Conservation (phyloP, 2,888 invertebrate species). For the Erannis defoliaria region DNA sequence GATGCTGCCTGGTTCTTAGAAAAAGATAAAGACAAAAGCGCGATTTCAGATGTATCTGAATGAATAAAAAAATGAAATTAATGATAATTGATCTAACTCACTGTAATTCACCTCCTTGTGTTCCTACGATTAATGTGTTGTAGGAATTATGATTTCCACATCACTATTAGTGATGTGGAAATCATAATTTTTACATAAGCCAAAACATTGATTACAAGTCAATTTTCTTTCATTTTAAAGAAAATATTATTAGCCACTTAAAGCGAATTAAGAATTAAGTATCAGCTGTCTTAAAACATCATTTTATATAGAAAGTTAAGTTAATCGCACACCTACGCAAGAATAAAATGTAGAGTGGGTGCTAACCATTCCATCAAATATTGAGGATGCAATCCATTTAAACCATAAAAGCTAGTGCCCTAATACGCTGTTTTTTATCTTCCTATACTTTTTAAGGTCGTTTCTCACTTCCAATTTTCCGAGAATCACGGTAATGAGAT, state of each 20-base stretch:
- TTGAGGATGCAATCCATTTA: constrained; percentile 22
- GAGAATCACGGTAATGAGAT: constrained; percentile 82
- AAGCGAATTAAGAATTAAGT: not conserved
- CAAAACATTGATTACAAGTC: too few species aligned
- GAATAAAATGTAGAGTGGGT: constrained; percentile 31
- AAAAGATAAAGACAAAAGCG: not conserved
- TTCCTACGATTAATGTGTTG: too few species aligned
- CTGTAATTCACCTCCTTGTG: too few species aligned
- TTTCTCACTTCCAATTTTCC: constrained; percentile 84
- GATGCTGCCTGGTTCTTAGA: not conserved
- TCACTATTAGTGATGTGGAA: too few species aligned
- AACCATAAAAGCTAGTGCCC: constrained; percentile 27
- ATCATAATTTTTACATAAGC: too few species aligned
- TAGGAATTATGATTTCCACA: too few species aligned
- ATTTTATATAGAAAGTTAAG: constrained; percentile 6
- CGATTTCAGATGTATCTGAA: not conserved
- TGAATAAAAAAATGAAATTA: too few species aligned
- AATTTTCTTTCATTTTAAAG: too few species aligned
- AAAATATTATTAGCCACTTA: too few species aligned
- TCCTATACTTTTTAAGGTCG: constrained; percentile 77
- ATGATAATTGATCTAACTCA: too few species aligned
- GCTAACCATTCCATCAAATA: constrained; percentile 27
- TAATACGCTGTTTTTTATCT: constrained; percentile 67
- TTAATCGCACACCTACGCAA: constrained; percentile 26
- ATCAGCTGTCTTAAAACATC: not conserved